Base-by-base conservation (phyloP, 1,140 invertebrate genomes). In the Aphis craccivora region DNA sequence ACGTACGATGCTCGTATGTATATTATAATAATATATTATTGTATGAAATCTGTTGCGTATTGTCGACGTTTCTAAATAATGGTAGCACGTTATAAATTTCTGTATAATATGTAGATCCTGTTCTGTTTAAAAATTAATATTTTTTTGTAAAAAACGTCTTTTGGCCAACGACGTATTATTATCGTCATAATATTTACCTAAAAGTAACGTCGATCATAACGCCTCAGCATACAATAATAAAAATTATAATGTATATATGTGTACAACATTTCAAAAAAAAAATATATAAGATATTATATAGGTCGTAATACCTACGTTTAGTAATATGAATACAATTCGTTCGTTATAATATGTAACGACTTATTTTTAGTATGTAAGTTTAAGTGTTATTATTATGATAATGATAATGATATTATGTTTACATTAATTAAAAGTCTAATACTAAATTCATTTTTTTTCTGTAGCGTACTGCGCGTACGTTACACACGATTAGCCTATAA, bases 391-490 rank as follows among this genome's bases (percentile, higher is more conserved):
- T 48, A 45, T 88, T 40, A 55, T 90, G 11, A 40, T 60, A 60
- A 90, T 88, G 30, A n/a, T 43, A 90, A 20, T n/a, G 43, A 43
- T 90, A 90, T 35, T 67, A 67, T 90, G 89, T 90, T 90, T 45
- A 67, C 25, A 67, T 89, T 55, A 90, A 90, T 90, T 90, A 40
- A 60, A 90, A 90, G 88, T 89, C 51, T 89, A 89, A 86, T 76
- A 55, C 55, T 89, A 53, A 25, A 55, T 89, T 89, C 35, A 25
- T 89, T 37, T 89, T 53, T 53, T 89, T 89, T 89, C 51, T 51
- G 84, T 51, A 35, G 51, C 51, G 8, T 89, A 89, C 60, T 35
- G 60, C 60, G 60, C 60, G 30, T 76, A n/a, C 30, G 60, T 18
- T 76, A 35, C 60, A n/a, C 60, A 76, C 23, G 35, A 40, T 89